Evolutionary conservation across 2,113 vertebrate genomes (phyloP).

Genomic region (Astur gentilis): DNA sequence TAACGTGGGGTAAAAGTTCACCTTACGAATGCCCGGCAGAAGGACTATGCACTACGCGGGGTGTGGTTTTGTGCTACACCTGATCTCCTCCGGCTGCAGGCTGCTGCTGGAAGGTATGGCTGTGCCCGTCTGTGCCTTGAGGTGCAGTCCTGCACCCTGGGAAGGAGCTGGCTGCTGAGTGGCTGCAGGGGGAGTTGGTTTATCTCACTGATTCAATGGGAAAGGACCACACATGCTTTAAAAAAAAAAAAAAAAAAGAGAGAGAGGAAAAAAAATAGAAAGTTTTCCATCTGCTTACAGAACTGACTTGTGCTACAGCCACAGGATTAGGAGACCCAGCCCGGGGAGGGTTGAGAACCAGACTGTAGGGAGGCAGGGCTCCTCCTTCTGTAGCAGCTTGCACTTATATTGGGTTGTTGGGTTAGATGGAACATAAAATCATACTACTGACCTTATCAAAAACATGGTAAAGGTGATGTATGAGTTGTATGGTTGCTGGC

Average conservation of each 20-base stretch:
- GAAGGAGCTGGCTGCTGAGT: background rate
- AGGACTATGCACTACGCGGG: background rate
- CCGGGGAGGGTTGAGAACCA: background rate
- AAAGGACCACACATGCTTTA: background rate
- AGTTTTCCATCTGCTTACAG: background rate
- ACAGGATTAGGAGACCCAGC: background rate
- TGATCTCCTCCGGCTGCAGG: background rate
- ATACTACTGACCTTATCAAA: background rate
- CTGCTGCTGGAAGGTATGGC: background rate
- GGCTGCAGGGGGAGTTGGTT: background rate
- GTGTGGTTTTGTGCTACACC: background rate
- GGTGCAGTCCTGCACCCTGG: background rate
- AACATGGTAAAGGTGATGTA: background rate
- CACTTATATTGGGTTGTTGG: background rate
- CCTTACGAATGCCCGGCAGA: background rate
- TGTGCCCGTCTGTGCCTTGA: background rate
- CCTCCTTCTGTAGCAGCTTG: background rate
- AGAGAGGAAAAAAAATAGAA: background rate
- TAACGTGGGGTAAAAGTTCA: constrained; percentile 23
- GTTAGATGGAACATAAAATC: background rate
- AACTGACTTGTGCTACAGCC: background rate
- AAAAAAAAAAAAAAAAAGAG: background rate
- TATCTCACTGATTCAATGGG: background rate
- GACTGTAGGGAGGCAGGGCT: background rate
- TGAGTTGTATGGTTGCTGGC: background rate